Percentiles rank a stretch among this genome's conserved stretches.
Evolutionary conservation across 2,113 vertebrate genomes (phyloP).

Genomic region (Oenanthe melanoleuca): DNA sequence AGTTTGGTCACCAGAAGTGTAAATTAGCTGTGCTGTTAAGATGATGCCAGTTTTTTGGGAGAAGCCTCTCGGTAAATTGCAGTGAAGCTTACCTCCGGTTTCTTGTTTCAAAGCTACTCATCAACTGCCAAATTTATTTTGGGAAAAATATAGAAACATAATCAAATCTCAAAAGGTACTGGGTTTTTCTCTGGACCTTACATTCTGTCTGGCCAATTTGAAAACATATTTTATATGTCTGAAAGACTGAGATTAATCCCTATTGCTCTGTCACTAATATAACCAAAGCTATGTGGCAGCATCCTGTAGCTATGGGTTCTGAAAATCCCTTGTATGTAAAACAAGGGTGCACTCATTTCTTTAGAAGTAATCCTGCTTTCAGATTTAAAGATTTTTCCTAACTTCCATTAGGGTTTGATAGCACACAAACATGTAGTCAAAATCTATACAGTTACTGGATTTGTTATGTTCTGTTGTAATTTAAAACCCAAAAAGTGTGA

Average conservation of each 20-base stretch:
- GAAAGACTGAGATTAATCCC: neutral
- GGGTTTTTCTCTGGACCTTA: neutral
- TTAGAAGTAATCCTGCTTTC: neutral
- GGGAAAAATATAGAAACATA: neutral
- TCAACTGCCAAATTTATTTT: neutral
- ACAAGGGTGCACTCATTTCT: neutral
- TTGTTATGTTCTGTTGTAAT: neutral
- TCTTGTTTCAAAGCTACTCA: neutral
- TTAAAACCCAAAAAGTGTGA: neutral
- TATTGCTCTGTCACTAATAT: neutral
- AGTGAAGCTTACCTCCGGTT: neutral
- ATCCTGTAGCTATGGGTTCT: neutral
- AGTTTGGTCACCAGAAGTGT: neutral
- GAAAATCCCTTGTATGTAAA: neutral
- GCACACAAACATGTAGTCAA: neutral
- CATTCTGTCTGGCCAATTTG: neutral
- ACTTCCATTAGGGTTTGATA: neutral
- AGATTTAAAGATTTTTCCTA: neutral
- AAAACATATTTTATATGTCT: neutral
- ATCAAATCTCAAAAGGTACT: neutral
- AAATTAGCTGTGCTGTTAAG: neutral
- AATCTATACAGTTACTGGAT: neutral
- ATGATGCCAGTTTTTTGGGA: neutral
- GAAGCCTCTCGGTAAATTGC: neutral
- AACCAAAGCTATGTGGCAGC: neutral